Base-by-base conservation (phyloP, 2,113 vertebrate species). In the Glaucidium brasilianum region DNA sequence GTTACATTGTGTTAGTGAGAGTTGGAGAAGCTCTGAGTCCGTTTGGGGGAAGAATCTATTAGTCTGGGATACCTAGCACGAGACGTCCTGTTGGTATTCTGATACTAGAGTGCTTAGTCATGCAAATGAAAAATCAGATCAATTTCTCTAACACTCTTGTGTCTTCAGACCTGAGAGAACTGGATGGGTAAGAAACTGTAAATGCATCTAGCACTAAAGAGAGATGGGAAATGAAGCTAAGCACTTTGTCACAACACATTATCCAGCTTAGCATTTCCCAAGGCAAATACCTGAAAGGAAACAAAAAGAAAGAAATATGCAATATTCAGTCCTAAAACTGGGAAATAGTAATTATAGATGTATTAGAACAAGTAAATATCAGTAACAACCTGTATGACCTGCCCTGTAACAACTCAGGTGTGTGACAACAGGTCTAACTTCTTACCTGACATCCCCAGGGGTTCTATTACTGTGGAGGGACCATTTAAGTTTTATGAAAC, bases 391-490 rank as follows among this genome's bases (percentile, higher is more conserved):
- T 34, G 18, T 27, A 39, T 34, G 29, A 60, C 12, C 39, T 71
- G 14, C 17, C 23, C 32, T 88, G 21, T 41, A 62, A 53, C 0
- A 1, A 56, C 19, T 56, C 26, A 13, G 14, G 32, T 43, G 39
- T 55, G 62, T 43, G 29, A 63, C 62, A 43, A 37, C 13, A 69
- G 25, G 22, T 41, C 5, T 53, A 2, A 2, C 32, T 60, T 90
- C 56, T 75, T 16, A 53, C 13, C 41, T 76, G 67, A 53, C 59
- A 25, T 11, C 2, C 1, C 39, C 21, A 41, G 58, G 17, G 17
- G 27, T n/a, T 14, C 37, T 73, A 62, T 25, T 50, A 22, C 35
- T 30, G 43, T 0, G 0, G 7, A 69, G 6, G 35, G 12, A n/a
- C 41, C 13, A n/a, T 5, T 45, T 59, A 8, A 37, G 47, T 10